Conservation (phyloP, 1,140 invertebrate genomes). For the Cepaea nemoralis region DNA sequence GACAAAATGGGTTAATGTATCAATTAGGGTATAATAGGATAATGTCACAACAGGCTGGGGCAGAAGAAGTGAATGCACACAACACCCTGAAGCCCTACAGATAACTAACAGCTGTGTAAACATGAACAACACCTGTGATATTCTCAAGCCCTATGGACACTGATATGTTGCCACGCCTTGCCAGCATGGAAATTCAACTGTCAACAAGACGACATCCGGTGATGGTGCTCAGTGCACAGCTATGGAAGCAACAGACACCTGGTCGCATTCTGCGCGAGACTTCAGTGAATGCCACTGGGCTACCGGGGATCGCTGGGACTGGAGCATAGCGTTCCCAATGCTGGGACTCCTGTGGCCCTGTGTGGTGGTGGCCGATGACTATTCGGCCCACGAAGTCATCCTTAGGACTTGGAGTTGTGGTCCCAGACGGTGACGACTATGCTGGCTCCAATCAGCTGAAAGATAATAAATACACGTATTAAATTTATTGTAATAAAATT, state of each 20-base stretch:
- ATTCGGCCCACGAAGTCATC: slow-evolving; percentile 74
- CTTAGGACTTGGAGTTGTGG: slow-evolving; percentile 71
- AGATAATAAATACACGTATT: slow-evolving; percentile 6
- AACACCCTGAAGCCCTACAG: too few relatives aligned
- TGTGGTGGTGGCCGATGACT: slow-evolving; percentile 70
- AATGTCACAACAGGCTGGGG: too few relatives aligned
- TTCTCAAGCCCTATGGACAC: too few relatives aligned
- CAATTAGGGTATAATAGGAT: too few relatives aligned
- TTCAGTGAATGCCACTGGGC: slow-evolving; percentile 76
- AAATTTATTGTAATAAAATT: too few relatives aligned
- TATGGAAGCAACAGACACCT: slow-evolving; percentile 66
- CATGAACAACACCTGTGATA: too few relatives aligned
- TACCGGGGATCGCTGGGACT: slow-evolving; percentile 77
- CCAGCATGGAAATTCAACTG: too few relatives aligned
- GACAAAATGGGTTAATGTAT: too few relatives aligned
- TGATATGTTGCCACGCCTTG: too few relatives aligned
- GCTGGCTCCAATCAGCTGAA: slow-evolving; percentile 72
- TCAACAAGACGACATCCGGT: neutral
- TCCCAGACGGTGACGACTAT: slow-evolving; percentile 74
- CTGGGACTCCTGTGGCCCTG: slow-evolving; percentile 72
- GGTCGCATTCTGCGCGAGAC: slow-evolving; percentile 70
- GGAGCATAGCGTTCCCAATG: slow-evolving; percentile 77
- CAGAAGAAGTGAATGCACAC: too few relatives aligned
- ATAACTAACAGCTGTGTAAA: too few relatives aligned
- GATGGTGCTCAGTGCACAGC: slow-evolving; percentile 59